Conservation (phyloP, 2,797 vertebrate species). For the Bradypus variegatus region DNA sequence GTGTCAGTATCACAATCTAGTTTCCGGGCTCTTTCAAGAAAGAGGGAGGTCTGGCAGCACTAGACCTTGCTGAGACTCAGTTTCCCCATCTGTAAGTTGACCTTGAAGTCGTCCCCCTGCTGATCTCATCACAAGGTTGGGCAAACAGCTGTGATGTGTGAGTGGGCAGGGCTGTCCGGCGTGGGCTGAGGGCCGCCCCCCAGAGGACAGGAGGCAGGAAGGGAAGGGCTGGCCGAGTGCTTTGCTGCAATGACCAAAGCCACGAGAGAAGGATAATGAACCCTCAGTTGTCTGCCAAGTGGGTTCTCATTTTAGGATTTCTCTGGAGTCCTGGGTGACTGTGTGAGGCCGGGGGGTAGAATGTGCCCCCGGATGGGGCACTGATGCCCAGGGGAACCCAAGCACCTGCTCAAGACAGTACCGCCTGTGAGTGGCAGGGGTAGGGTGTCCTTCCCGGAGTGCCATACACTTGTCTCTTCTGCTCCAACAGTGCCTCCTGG, state of each 20-base stretch:
- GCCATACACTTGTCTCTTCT: background rate
- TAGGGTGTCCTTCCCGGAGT: background rate
- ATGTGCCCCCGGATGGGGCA: background rate
- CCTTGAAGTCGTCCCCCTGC: background rate
- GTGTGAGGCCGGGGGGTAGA: background rate
- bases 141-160: background rate
- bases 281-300: background rate
- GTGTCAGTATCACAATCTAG: rapidly evolving
- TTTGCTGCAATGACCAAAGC: rapidly evolving
- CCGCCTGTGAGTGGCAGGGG: background rate
- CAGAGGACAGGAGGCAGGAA: background rate
- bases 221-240: background rate
- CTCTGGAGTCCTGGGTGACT: background rate
- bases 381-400: background rate
- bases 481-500: background rate
- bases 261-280: background rate
- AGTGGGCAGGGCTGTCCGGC: rapidly evolving
- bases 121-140: background rate
- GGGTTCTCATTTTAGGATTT: background rate
- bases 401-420: background rate
- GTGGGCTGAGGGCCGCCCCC: too few relatives aligned
- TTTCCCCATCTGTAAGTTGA: background rate
- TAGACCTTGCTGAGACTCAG: background rate
- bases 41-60: background rate
- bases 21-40: background rate